phyloP scores from a whole-genome alignment of 1,140 invertebrate species.

The Cotesia vestalis region DNA sequence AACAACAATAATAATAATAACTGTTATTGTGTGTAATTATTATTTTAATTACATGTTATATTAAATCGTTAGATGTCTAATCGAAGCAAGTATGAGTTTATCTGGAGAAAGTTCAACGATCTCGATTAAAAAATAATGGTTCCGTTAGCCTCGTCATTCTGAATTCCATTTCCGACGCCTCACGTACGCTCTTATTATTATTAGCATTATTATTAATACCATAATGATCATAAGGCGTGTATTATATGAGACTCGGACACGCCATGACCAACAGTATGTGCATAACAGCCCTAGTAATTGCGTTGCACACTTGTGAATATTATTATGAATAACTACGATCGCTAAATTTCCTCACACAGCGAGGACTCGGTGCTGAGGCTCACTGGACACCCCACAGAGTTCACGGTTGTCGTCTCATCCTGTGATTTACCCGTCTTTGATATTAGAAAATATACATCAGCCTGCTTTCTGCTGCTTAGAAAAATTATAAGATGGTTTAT shows the following conservation, averaged over 20 bases:
- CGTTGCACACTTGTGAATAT: slow-evolving; percentile 16
- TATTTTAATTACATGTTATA: neutral
- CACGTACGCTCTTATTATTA: slow-evolving; percentile 43
- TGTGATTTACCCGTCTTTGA: too few species aligned
- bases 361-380: slow-evolving; percentile 8
- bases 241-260: slow-evolving; percentile 41
- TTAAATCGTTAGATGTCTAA: neutral
- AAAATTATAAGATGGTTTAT: too few species aligned
- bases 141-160: neutral
- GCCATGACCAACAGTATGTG: slow-evolving; percentile 23
- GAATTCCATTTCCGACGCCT: slow-evolving; percentile 11
- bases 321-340: slow-evolving; percentile 28
- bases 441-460: too few species aligned
- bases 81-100: neutral
- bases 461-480: too few species aligned
- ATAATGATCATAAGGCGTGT: slow-evolving; percentile 33
- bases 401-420: too few species aligned
- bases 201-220: slow-evolving; percentile 39
- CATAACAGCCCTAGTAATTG: slow-evolving; percentile 30
- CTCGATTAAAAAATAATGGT: neutral
- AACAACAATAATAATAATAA: slow-evolving; percentile 59
- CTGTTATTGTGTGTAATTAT: slow-evolving; percentile 31
- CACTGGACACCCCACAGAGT: too few species aligned
- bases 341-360: slow-evolving; percentile 7
- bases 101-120: neutral